Base-by-base conservation (phyloP, 2,888 invertebrate species). In the Cantharis nigra region DNA sequence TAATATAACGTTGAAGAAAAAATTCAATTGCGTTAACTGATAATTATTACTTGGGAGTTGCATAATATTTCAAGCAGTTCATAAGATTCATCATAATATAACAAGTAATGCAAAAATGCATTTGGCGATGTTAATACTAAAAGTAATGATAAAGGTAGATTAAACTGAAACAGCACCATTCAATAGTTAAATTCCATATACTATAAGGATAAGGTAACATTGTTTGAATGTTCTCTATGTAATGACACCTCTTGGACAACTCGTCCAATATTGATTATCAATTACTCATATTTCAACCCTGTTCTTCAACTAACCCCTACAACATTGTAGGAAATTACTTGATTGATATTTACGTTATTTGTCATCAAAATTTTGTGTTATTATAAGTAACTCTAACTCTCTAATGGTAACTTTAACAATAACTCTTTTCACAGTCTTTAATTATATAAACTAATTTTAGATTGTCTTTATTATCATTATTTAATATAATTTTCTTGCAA, bases 181-280 rank as follows among this genome's bases (percentile, higher is more conserved):
- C 2, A 7, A n/a, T 49, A 49, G 49, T 49, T 2, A 49, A 49
- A 78, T 75, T 70, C 71, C 71, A 30, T n/a, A 49, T 16, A 16
- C 16, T 16, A 16, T 33, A 49, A 49, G n/a, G 49, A 49, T 64
- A 62, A 80, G 80, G 83, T 85, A 84, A 84, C 84, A 83, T 83
- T 84, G 83, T 84, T 85, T 84, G 83, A 84, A 83, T 83, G 83
- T 80, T 82, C 81, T 82, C 81, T 80, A 81, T 84, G 81, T 84
- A 85, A 86, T 85, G 85, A 85, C 86, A 85, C 84, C 84, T 83
- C 82, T 84, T 81, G 82, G 81, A 81, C 84, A 84, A 84, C 84
- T 85, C 84, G 84, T 84, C 84, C 83, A 72, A 78, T 86, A 87
- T 87, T 85, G 87, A 87, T 87, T 87, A 86, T 87, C 87, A 87